A percentile compares a stretch with the other conserved stretches of the same genome.
phyloP scores from a whole-genome alignment of 2,797 vertebrate genomes.

The Cirrhinus mrigala region DNA sequence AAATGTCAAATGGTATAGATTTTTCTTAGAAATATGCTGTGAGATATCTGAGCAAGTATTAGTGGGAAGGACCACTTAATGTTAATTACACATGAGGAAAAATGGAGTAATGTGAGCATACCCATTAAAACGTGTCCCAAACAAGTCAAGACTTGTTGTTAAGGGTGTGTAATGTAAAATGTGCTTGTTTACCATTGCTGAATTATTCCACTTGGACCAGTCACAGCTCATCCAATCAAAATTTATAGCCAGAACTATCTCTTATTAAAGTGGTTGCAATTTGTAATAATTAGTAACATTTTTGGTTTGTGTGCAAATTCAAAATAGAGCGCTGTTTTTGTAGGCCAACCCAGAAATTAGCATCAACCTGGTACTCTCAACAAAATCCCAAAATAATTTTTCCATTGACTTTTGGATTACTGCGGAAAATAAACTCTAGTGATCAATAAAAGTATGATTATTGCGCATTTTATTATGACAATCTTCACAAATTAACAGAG shows the following conservation, averaged over 20 bases:
- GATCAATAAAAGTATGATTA: not conserved
- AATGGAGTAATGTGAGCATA: not conserved
- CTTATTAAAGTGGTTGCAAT: not conserved
- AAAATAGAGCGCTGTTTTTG: not conserved
- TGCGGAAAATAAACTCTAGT: not conserved
- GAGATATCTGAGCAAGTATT: not conserved
- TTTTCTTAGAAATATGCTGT: not conserved
- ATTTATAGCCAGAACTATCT: not conserved
- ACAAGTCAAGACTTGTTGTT: not conserved
- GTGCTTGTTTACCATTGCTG: not conserved
- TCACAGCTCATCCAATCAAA: not conserved
- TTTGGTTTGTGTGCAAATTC: not conserved
- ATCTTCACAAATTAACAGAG: not conserved
- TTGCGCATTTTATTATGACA: not conserved
- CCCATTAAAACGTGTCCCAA: not conserved
- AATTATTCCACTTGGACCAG: not conserved
- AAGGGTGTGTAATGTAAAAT: not conserved
- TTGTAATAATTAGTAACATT: not conserved
- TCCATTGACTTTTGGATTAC: not conserved
- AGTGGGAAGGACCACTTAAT: not conserved
- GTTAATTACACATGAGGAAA: not conserved
- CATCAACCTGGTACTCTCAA: not conserved
- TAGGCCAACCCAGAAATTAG: not conserved
- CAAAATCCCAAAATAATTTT: not conserved
- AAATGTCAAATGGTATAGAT: not conserved